Conservation (phyloP, 2,888 invertebrate genomes). For the Zygogramma bicolorata region DNA sequence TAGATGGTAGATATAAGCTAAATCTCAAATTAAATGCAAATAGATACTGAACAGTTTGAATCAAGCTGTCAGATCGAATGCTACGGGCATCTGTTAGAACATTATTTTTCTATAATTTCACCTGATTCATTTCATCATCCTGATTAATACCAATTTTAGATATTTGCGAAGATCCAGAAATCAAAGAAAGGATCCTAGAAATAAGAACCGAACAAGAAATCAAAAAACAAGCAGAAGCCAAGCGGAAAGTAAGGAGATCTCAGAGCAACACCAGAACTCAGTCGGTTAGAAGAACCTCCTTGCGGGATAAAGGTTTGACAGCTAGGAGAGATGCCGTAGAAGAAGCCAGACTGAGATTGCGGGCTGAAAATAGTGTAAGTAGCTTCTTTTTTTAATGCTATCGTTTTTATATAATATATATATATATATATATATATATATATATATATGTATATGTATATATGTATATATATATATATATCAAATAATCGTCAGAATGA, state of each 20-base stretch:
- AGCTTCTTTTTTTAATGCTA: too few species aligned
- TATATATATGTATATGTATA: too few species aligned
- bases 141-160: conserved; percentile 76
- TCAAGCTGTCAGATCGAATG: too few species aligned
- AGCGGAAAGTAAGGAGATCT: conserved; percentile 76
- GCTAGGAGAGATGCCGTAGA: conserved; percentile 95
- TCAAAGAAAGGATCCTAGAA: conserved; percentile 89
- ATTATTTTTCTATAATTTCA: not conserved
- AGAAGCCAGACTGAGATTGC: conserved; percentile 83
- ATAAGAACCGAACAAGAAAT: conserved; percentile 91
- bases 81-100: too few species aligned
- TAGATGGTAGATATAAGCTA: too few species aligned
- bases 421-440: too few species aligned
- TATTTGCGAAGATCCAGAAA: conserved; percentile 95
- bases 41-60: too few species aligned
- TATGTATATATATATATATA: too few species aligned
- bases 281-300: conserved; percentile 92
- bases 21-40: too few species aligned
- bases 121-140: conserved; percentile 1
- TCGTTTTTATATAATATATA: too few species aligned
- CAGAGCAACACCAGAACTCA: conserved; percentile 88
- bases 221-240: conserved; percentile 73
- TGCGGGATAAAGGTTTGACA: conserved; percentile 92
- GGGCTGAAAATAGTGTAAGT: conserved; percentile 64
- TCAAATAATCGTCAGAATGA: too few species aligned